Base-by-base conservation (phyloP, 2,888 invertebrate species). In the Cantharis nigra region DNA sequence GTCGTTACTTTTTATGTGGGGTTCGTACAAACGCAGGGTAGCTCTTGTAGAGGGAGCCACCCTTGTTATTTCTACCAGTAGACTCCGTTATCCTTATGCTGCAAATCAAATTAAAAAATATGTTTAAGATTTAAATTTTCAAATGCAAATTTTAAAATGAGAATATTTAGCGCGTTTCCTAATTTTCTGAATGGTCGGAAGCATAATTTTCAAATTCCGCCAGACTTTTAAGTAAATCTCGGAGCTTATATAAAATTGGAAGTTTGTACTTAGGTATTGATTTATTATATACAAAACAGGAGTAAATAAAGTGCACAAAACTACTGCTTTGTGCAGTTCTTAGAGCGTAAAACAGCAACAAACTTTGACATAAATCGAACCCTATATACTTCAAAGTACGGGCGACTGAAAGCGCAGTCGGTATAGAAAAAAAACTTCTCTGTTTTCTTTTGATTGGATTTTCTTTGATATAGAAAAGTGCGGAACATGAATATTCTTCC, bases 1-100 rank as follows among this genome's bases (percentile, higher is more conserved):
- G 82, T 85, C 84, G 85, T 86, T 86, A 85, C 84, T 86, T 86
- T 85, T 85, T 85, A 78, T 81, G 82, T 79, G 80, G 80, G 82
- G 84, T 82, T 83, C 83, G 80, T 83, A 83, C 81, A 83, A 83
- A 84, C 82, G 83, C 84, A 76, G 80, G 82, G 83, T 77, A 78
- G 82, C 75, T 80, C 78, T n/a, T 77, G 79, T 79, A 82, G 81
- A 83, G 85, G 85, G 84, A 82, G 81, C 81, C 78, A 83, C 86
- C 85, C 85, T 85, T 85, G 85, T 85, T 86, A 85, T 86, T 85
- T 82, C 76, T 83, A 67, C 71, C 75, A 49, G 49, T 49, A n/a
- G n/a, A 49, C 49, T 49, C 49, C 49, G 49, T 49, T 49, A 49
- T 49, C 49, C 49, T 49, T 49, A 49, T n/a, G 49, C 49, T n/a